Percentiles rank a stretch among this genome's conserved stretches.
phyloP scores from a whole-genome alignment of 2,888 invertebrate species.

The Congeria kusceri region DNA sequence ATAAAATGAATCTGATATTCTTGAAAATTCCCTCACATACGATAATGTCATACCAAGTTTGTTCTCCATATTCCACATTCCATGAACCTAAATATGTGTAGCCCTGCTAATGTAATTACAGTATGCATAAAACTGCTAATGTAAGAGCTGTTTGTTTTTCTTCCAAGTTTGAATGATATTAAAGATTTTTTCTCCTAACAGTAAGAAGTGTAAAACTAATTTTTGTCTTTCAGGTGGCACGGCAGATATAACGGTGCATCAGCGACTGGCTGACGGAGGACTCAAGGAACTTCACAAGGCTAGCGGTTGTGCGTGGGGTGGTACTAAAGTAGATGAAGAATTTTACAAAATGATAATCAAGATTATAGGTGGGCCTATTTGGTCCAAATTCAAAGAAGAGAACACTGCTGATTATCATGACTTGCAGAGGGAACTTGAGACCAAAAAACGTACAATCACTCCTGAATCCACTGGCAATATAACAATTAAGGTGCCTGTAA shows the following conservation, averaged over 20 bases:
- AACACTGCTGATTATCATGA: conserved; percentile 50
- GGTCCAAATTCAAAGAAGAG: conserved; percentile 36
- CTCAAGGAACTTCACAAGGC: conserved; percentile 65
- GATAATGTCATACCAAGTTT: too few species aligned
- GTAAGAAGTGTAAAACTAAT: too few species aligned
- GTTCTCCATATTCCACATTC: too few species aligned
- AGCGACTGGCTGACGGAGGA: conserved; percentile 55
- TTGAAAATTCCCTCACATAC: too few species aligned
- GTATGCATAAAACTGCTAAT: too few species aligned
- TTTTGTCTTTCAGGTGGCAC: conserved; percentile 62
- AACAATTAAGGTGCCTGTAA: conserved; percentile 43
- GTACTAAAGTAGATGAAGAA: conserved; percentile 31
- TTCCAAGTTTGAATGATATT: too few species aligned
- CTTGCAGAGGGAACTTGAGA: conserved; percentile 54
- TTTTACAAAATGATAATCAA: conserved; percentile 22
- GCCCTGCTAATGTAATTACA: too few species aligned
- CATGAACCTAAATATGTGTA: too few species aligned
- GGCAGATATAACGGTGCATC: conserved; percentile 67
- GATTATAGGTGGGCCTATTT: conserved; percentile 42
- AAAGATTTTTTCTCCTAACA: too few species aligned
- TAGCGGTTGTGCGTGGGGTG: conserved; percentile 43
- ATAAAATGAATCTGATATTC: too few species aligned
- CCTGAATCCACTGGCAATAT: conserved; percentile 44
- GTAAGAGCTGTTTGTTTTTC: too few species aligned
- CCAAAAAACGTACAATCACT: conserved; percentile 55